Percentiles rank a stretch among this genome's conserved stretches.
Evolutionary conservation across 2,113 vertebrate genomes (phyloP).

Genomic region (Brachirus orientalis): DNA sequence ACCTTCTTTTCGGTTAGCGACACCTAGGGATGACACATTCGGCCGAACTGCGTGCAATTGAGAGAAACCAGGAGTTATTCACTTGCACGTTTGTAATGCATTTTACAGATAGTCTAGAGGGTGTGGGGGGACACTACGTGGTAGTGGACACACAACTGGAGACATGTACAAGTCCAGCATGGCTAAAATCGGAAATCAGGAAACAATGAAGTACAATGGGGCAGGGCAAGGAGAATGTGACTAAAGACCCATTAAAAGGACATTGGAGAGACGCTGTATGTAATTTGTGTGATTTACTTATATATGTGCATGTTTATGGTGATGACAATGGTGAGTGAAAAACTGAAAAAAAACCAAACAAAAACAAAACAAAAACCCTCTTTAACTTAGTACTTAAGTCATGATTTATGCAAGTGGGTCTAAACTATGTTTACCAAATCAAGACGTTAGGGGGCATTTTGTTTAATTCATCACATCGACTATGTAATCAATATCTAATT

Average conservation of each 20-base stretch:
- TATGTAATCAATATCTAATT: conserved; percentile 83
- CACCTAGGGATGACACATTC: conserved; percentile 99
- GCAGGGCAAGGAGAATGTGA: conserved; percentile 86
- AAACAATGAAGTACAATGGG: conserved; percentile 84
- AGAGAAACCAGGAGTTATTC: conserved; percentile 96
- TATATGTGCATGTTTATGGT: conserved; percentile 51
- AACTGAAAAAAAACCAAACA: conserved; percentile 29
- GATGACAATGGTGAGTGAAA: conserved; percentile 63
- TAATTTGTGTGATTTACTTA: conserved; percentile 69
- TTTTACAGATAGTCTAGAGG: conserved; percentile 62
- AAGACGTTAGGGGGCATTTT: conserved; percentile 75
- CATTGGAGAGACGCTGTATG: conserved; percentile 80
- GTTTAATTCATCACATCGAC: conserved; percentile 83
- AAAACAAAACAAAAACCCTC: conserved; percentile 29
- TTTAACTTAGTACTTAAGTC: conserved; percentile 49
- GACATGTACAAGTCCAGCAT: conserved; percentile 85
- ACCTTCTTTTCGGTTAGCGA: conserved; percentile 99
- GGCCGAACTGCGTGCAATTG: conserved; percentile 95
- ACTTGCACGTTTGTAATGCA: conserved; percentile 81
- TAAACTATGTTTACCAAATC: conserved; percentile 63
- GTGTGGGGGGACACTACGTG: conserved; percentile 65
- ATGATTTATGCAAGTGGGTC: conserved; percentile 59
- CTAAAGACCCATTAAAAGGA: conserved; percentile 85
- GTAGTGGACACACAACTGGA: conserved; percentile 86
- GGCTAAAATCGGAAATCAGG: conserved; percentile 78